Evolutionary conservation across 1,140 invertebrate species (phyloP), one percentile per base, ranked within the genome.

Genomic region (Ceratina calcarata): DNA sequence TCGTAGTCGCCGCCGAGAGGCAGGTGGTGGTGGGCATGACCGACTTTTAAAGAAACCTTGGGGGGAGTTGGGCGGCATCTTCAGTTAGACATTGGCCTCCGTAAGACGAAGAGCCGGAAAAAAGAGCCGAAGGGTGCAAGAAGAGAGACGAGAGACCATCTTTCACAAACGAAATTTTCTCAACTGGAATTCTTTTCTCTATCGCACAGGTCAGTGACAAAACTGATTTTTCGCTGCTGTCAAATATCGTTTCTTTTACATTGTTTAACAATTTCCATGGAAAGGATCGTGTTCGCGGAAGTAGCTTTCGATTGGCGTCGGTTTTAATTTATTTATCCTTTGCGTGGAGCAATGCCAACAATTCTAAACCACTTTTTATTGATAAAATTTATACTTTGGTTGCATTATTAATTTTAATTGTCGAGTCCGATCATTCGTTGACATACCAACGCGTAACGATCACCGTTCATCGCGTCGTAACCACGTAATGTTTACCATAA

Each of bases 1-100:
- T 91, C 85, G 82, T 86, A 85, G 86, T 75, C 74, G 84, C 82
- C 79, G 83, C 80, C 69, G 82, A 58, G 82, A 58, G 86, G 72
- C 75, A 88, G 82, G 87, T 89, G 88, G 89, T 88, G 91, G 91
- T 89, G 88, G 37, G 86, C 78, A 70, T 91, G 91, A 92, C 91
- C 91, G 91, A 92, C 91, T 92, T 92, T 90, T 89, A 81, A 88
- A 90, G 90, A 87, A 89, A 89, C 87, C 86, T 89, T 89, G 89
- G 90, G 91, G 90, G 91, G 89, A 91, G 89, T 90, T 89, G 87
- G 88, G 90, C 86, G 89, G 89, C 89, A 92, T 92, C 91, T 91
- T 92, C 91, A 92, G 91, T 92, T 91, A 90, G 88, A 91, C 91
- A 92, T 92, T 91, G 90, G 91, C 90, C 91, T 91, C 87, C 90